Evolutionary conservation across 2,113 vertebrate genomes (phyloP), one percentile per base, ranked within the genome.

Genomic region (Vimba vimba): DNA sequence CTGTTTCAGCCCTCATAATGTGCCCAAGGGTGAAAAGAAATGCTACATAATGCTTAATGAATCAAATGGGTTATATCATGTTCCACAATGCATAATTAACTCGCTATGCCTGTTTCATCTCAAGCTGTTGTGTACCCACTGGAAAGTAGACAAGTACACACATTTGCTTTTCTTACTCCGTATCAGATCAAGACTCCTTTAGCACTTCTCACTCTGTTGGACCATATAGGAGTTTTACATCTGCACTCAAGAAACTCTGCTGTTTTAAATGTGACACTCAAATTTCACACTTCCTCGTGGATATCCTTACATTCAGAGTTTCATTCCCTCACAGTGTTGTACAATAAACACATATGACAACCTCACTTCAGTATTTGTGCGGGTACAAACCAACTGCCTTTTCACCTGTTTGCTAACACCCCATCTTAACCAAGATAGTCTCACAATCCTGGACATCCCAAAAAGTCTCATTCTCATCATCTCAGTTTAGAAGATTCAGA

Each of bases 41-140:
- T 77, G 50, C 83, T 83, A 85, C 86, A 89, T 87, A 87, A 87
- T 87, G 88, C 87, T 84, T 87, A 87, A 89, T 85, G 88, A 89
- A 87, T 86, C 79, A 85, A 86, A 87, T 83, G 88, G 86, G 85
- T 86, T 74, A 84, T 86, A 85, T 89, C 86, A 86, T 85, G 86
- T 89, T 87, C 83, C 86, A 55, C 83, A 68, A 89, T 89, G 88
- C 88, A 89, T 89, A 89, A 89, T 89, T 89, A 89, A 89, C 86
- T 83, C 15, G 73, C 79, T 87, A 69, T 87, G 76, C 71, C 74
- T 86, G 85, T 87, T 89, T 89, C 86, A 76, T 87, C 71, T 87
- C 83, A 83, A 89, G 83, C 78, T 73, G 86, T 52, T 85, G 86
- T 85, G 36, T 73, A 59, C 21, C 50, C 43, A 83, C 79, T 73